Percentiles rank a stretch among this genome's conserved stretches.
Conservation (phyloP, 2,113 vertebrate genomes). For the Tauraco erythrolophus region DNA sequence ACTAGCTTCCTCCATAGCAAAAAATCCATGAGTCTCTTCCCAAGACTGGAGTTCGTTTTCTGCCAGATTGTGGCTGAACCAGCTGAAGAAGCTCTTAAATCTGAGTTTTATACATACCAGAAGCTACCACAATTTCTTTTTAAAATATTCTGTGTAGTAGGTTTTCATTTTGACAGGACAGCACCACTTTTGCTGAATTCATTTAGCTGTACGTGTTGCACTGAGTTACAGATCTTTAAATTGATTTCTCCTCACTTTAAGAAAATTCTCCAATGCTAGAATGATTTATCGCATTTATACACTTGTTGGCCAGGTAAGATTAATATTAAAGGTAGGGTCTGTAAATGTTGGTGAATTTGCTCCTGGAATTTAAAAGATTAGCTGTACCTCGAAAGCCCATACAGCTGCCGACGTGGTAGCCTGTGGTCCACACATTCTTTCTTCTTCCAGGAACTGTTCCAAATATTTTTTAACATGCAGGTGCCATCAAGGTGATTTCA, state of each 20-base stretch:
- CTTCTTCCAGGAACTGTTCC: not conserved
- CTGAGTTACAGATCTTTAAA: not conserved
- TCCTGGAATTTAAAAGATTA: not conserved
- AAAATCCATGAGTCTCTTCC: not conserved
- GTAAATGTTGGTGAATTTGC: not conserved
- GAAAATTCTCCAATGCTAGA: not conserved
- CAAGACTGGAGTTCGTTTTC: not conserved
- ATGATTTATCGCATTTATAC: not conserved
- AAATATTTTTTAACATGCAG: not conserved
- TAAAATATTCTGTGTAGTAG: not conserved
- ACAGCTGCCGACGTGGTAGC: not conserved
- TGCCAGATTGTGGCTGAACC: not conserved
- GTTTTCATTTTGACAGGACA: not conserved
- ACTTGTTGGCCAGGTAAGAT: not conserved
- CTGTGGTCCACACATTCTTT: not conserved
- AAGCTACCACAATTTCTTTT: fast-evolving
- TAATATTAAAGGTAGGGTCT: not conserved
- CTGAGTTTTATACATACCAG: not conserved
- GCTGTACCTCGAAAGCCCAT: not conserved
- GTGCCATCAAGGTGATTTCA: not conserved
- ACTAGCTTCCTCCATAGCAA: not conserved
- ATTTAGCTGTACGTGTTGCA: not conserved
- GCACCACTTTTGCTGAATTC: not conserved
- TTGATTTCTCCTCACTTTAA: not conserved
- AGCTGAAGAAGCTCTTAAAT: not conserved